Conservation (phyloP, 2,888 invertebrate genomes). For the Steinernema carpocapsae region DNA sequence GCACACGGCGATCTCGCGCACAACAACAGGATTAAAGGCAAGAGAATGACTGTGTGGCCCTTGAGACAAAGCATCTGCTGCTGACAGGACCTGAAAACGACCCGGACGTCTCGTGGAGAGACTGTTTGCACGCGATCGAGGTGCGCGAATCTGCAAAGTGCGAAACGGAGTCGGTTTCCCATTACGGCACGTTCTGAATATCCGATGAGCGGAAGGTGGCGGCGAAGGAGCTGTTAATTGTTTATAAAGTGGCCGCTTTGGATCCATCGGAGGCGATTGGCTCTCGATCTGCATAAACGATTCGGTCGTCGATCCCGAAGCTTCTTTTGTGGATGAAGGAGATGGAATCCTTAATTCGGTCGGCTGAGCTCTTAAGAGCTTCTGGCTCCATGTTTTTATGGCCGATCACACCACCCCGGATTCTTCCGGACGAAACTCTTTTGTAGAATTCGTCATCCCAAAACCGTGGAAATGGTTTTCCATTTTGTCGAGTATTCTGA, state of each 20-base stretch:
- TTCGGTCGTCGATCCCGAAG: not conserved
- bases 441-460: no score
- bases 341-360: no score
- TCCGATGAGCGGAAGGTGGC: not conserved
- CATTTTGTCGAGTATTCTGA: no score
- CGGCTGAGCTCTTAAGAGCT: no score
- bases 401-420: no score
- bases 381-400: no score
- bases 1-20: conserved; percentile 34
- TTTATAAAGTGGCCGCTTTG: not conserved
- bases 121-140: conserved; percentile 8
- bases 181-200: conserved; percentile 27
- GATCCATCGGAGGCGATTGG: not conserved
- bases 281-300: conserved; percentile 1
- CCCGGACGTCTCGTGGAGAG: not conserved
- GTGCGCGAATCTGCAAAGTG: conserved; percentile 1
- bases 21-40: conserved; percentile 24
- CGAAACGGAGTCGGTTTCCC: conserved; percentile 28
- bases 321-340: not conserved
- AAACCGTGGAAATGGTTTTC: no score
- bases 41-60: conserved; percentile 2
- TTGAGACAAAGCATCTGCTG: conserved; percentile 23
- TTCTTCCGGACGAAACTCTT: no score
- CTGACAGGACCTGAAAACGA: not conserved
- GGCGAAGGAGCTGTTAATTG: conserved; percentile 2